A percentile compares a stretch with the other conserved stretches of the same genome.
Conservation (phyloP, 2,888 invertebrate genomes). For the Steinernema hermaphroditum region DNA sequence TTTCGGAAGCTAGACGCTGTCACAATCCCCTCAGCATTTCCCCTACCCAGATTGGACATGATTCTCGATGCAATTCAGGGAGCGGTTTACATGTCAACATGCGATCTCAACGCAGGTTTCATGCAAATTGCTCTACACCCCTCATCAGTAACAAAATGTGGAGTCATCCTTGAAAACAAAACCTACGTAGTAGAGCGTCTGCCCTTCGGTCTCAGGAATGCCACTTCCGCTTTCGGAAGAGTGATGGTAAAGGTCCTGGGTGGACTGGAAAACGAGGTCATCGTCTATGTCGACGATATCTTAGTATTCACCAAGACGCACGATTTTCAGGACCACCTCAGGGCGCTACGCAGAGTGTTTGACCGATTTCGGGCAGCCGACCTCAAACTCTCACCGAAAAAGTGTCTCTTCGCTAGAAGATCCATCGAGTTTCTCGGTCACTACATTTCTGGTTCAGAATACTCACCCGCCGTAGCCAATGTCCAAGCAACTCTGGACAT, state of each 20-base stretch:
- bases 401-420: constrained; percentile 35
- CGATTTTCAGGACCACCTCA: no score
- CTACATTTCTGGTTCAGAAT: constrained; percentile 31
- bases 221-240: constrained; percentile 38
- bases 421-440: constrained; percentile 41
- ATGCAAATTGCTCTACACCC: constrained; percentile 32
- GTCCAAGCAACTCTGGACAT: constrained; percentile 36
- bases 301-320: no score
- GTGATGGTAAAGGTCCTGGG: constrained; percentile 35
- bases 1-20: constrained; percentile 36
- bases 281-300: no score
- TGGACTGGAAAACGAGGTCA: no score
- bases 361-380: constrained; percentile 36
- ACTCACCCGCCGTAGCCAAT: constrained; percentile 37
- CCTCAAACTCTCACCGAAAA: constrained; percentile 40
- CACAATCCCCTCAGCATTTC: constrained; percentile 39
- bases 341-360: constrained; percentile 32
- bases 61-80: constrained; percentile 13
- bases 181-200: constrained; percentile 37
- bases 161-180: constrained; percentile 30
- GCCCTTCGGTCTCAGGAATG: constrained; percentile 41
- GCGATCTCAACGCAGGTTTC: constrained; percentile 38
- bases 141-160: constrained; percentile 29
- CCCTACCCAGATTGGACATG: constrained; percentile 34
- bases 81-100: background rate